These are phyloP conservation scores for Euwallacea similis DNA, from an alignment of 1,140 invertebrate species.

Conservation along the genomic window DNA sequence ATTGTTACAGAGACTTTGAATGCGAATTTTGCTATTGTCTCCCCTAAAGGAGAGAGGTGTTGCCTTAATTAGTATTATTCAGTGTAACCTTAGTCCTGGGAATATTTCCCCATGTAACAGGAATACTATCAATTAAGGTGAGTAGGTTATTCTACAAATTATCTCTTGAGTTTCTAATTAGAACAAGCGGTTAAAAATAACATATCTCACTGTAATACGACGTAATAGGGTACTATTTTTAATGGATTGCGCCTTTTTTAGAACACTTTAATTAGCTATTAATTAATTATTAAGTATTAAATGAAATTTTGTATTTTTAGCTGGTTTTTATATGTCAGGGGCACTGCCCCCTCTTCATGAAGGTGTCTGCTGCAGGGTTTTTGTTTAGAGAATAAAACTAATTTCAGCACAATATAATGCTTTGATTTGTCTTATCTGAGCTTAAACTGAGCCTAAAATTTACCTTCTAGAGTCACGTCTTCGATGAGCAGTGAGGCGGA, in stretches of 20 bases:
- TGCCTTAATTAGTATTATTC: neutral
- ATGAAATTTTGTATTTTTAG: too few species aligned
- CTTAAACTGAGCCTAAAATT: neutral
- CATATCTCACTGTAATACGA: neutral
- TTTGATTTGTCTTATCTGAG: too few species aligned
- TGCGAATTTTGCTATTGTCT: too few species aligned
- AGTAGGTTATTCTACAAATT: conserved; percentile 2
- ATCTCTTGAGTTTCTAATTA: neutral
- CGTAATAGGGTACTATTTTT: neutral
- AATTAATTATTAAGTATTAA: too few species aligned
- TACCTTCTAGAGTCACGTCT: conserved; percentile 18
- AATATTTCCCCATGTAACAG: neutral
- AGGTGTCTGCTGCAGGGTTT: too few species aligned
- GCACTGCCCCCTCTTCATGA: too few species aligned
- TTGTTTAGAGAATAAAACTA: too few species aligned
- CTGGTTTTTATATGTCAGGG: too few species aligned
- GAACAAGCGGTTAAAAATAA: neutral
- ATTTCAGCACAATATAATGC: too few species aligned
- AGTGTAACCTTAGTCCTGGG: neutral
- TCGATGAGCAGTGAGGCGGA: conserved; percentile 17
- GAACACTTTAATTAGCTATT: too few species aligned
- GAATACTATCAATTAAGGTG: neutral
- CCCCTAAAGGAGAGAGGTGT: too few species aligned
- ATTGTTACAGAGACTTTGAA: too few species aligned
- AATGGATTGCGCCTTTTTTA: neutral